Evolutionary conservation across 2,888 invertebrate genomes (phyloP), one percentile per base, ranked within the genome.

Genomic region (Eristalis pertinax): DNA sequence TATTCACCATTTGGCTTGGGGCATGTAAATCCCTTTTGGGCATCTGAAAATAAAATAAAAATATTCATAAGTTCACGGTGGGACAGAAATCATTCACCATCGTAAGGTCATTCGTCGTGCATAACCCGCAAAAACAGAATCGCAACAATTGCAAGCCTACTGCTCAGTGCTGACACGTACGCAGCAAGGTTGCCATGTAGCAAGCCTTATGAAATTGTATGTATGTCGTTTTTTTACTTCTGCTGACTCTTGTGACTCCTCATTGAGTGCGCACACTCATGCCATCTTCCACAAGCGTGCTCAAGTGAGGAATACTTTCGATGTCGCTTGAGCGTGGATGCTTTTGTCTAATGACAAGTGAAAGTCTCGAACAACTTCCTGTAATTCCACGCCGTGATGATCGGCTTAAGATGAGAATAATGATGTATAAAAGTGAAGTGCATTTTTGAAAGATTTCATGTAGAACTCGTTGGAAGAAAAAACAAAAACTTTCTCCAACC

Each of bases 1-100:
- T 96, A 98, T 91, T 96, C 96, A 2, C 97, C 98, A 90, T 96
- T 95, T 91, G 97, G 96, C 76, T 94, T 94, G 8, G 97, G 97
- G 91, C 98, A 98, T 92, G 95, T 95, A 94, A 95, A 97, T 92
- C 90, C 90, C 85, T 94, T 90, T 81, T 89, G 90, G 69, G 90
- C 92, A 87, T 89, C 92, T 91, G 72, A n/a, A 90, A 89, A 56
- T 13, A 26, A 73, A 68, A 29, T 29, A 62, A 65, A 63, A 68
- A 4, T 4, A 63, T 63, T 8, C n/a, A 26, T 63, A 13, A 60
- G 8, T 32, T 1, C 32, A 32, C 32, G 32, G 32, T 10, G 8
- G 2, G 32, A 32, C 32, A 32, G 4, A 7, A 32, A 32, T 32
- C 32, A 32, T 32, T 32, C 32, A 8, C 32, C 32, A 32, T 10